Evolutionary conservation across 2,797 vertebrate genomes (phyloP).

Genomic region (Gymnocypris eckloni): DNA sequence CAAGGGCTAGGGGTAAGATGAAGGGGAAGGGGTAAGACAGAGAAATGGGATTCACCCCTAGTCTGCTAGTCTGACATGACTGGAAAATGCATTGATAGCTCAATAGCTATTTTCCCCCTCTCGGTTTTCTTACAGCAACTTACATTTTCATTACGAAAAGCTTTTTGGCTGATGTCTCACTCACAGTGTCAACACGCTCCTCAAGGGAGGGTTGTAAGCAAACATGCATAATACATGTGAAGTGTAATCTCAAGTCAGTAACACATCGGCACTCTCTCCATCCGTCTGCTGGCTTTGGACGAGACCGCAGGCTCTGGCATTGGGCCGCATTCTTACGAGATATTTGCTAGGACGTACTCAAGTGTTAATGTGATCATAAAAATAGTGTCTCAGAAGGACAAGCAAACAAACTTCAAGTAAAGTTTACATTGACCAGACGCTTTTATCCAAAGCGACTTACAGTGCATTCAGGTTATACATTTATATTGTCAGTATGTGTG

Average conservation of each 20-base stretch:
- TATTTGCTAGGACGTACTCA: background rate
- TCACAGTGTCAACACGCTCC: conserved; percentile 10
- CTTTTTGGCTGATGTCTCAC: conserved; percentile 33
- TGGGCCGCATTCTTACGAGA: conserved; percentile 8
- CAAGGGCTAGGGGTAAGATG: too few relatives aligned
- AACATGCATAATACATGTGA: conserved; percentile 40
- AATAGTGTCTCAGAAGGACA: background rate
- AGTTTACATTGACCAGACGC: background rate
- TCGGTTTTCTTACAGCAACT: background rate
- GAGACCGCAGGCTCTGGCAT: background rate
- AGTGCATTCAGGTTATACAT: too few relatives aligned
- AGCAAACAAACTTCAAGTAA: background rate
- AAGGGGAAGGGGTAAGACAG: too few relatives aligned
- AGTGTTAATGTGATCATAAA: conserved; percentile 4
- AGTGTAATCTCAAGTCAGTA: conserved; percentile 21
- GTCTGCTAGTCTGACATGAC: background rate
- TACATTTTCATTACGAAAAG: conserved; percentile 25
- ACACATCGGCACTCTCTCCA: background rate
- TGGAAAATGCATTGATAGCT: background rate
- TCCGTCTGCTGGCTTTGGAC: conserved; percentile 15
- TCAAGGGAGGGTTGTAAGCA: conserved; percentile 3
- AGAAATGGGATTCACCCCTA: too few relatives aligned
- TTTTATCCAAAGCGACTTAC: too few relatives aligned
- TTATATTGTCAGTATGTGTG: too few relatives aligned
- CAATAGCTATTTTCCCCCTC: background rate